Conservation (phyloP, 2,888 invertebrate species). For the Lithophane semibrunnea region DNA sequence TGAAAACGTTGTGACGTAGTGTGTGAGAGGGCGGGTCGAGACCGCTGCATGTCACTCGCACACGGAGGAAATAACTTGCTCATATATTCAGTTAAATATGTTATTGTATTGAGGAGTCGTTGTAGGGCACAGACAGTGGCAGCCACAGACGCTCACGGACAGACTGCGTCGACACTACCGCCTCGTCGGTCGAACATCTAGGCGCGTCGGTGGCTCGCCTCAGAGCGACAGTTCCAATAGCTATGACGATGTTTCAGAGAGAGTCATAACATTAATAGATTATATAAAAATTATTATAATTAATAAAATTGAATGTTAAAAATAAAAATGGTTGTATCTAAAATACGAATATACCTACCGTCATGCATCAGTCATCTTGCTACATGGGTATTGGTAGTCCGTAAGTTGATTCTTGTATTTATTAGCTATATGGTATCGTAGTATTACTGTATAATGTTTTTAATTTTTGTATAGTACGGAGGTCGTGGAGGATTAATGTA, state of each 20-base stretch:
- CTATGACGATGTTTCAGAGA: constrained; percentile 81
- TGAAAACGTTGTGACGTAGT: constrained; percentile 60
- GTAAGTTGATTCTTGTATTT: constrained; percentile 89
- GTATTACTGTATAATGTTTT: constrained; percentile 89
- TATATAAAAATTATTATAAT: constrained; percentile 82
- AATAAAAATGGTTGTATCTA: constrained; percentile 89
- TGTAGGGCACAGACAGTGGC: constrained; percentile 20
- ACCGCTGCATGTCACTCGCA: constrained; percentile 36
- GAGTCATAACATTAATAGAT: constrained; percentile 84
- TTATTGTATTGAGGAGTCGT: constrained; percentile 53
- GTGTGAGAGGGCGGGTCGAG: constrained; percentile 42
- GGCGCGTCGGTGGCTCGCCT: constrained; percentile 30
- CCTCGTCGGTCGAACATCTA: constrained; percentile 7
- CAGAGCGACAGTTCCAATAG: constrained; percentile 61
- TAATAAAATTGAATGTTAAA: constrained; percentile 85
- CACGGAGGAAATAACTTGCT: constrained; percentile 61
- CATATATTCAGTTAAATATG: constrained; percentile 60
- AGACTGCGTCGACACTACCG: neutral
- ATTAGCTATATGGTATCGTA: constrained; percentile 88
- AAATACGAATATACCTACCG: constrained; percentile 86
- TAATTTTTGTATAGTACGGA: constrained; percentile 90
- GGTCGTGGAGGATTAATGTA: constrained; percentile 83
- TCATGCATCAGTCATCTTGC: constrained; percentile 80
- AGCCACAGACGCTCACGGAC: constrained; percentile 18
- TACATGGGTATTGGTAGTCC: constrained; percentile 82